Evolutionary conservation across 2,797 vertebrate species (phyloP).

Genomic region (Pangasius larnaudii): DNA sequence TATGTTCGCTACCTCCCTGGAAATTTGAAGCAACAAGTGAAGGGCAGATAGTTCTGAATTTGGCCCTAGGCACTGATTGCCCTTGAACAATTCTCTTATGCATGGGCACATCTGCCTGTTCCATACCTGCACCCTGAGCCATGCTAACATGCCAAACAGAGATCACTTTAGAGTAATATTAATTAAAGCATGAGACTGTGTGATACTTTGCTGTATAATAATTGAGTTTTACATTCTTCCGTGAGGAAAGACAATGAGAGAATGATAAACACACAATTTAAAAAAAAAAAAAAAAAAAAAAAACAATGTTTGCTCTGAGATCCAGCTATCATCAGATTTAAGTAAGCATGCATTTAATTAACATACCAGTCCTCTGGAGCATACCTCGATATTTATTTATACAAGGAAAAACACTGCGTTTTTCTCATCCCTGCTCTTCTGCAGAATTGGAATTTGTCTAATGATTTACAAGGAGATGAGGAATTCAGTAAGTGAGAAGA

Average conservation of each 20-base stretch:
- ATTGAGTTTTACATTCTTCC: slow-evolving; percentile 76
- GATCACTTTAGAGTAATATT: slow-evolving; percentile 73
- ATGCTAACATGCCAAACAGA: slow-evolving; percentile 63
- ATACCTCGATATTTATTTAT: slow-evolving; percentile 67
- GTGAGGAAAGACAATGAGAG: slow-evolving; percentile 52
- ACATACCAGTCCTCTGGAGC: slow-evolving; percentile 74
- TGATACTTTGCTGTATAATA: slow-evolving; percentile 77
- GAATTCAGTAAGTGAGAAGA: slow-evolving; percentile 30
- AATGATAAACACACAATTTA: slow-evolving; percentile 6
- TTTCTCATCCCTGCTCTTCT: slow-evolving; percentile 45
- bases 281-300: slow-evolving; percentile 14
- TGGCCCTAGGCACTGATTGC: slow-evolving; percentile 31
- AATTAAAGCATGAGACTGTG: slow-evolving; percentile 79
- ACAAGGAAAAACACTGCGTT: slow-evolving; percentile 59
- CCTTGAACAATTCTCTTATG: slow-evolving; percentile 53
- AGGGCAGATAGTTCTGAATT: not conserved
- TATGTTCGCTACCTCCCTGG: not conserved
- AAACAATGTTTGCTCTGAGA: slow-evolving; percentile 70
- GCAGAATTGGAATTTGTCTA: slow-evolving; percentile 32
- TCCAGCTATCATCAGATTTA: slow-evolving; percentile 79
- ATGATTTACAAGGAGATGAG: slow-evolving; percentile 37
- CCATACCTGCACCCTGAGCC: slow-evolving; percentile 44
- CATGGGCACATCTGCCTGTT: slow-evolving; percentile 62
- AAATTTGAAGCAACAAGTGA: not conserved
- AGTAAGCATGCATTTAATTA: slow-evolving; percentile 82